These are phyloP conservation scores for Diglossa cyanea DNA, from an alignment of 2,797 vertebrate genomes.

Conservation along the genomic window DNA sequence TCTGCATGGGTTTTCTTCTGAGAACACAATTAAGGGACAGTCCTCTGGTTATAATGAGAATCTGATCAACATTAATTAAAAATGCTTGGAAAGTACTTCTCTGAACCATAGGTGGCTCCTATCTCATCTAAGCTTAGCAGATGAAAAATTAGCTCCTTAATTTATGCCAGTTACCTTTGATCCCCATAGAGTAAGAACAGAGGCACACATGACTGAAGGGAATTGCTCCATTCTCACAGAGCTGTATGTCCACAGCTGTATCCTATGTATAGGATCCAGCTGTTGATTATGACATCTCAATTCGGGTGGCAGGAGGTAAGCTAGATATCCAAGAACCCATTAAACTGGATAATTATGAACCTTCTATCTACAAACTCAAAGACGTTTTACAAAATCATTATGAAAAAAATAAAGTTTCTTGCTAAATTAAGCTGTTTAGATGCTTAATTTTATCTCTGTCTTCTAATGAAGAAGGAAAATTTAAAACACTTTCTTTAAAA, in stretches of 20 bases:
- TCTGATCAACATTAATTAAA: constrained; percentile 39
- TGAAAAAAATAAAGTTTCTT: not conserved
- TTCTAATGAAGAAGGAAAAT: not conserved
- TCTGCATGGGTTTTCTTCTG: not conserved
- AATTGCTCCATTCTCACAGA: not conserved
- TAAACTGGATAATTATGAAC: not conserved
- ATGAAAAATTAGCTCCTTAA: constrained; percentile 38
- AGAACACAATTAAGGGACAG: not conserved
- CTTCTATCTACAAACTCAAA: not conserved
- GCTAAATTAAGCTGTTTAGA: not conserved
- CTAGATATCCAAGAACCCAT: not conserved
- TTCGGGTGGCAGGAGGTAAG: not conserved
- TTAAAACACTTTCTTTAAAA: not conserved
- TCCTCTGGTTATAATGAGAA: constrained; percentile 1
- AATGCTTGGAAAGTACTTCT: not conserved
- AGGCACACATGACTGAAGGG: not conserved
- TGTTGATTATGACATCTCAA: not conserved
- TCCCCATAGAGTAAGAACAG: not conserved
- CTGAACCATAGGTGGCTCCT: not conserved
- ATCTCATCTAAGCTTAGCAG: not conserved
- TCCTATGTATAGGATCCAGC: not conserved
- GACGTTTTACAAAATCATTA: not conserved
- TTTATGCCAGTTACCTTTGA: constrained; percentile 10
- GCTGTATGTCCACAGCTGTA: not conserved
- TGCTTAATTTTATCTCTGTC: not conserved